phyloP scores from a whole-genome alignment of 2,113 vertebrate genomes.

The Myocastor coypus region DNA sequence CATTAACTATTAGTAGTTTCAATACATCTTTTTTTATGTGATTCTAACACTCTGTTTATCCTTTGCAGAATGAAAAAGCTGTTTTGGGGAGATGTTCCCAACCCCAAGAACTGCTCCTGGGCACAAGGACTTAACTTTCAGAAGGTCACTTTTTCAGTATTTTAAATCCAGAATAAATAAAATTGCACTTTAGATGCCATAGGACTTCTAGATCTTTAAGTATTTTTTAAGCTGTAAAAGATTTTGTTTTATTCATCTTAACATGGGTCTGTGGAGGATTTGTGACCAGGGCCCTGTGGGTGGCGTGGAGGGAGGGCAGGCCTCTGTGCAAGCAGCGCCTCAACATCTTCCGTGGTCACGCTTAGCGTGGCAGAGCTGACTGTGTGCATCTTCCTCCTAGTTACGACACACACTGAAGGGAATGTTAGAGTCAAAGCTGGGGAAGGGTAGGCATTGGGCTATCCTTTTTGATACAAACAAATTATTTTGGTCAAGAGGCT shows the following conservation, averaged over 20 bases:
- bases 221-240: slow-evolving; percentile 36
- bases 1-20: slow-evolving; percentile 3
- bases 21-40: neutral
- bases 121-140: slow-evolving; percentile 95
- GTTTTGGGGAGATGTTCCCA: slow-evolving; percentile 96
- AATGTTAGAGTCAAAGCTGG: neutral
- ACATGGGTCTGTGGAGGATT: neutral
- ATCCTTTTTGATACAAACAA: neutral
- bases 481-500: neutral
- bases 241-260: slow-evolving; percentile 34
- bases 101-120: slow-evolving; percentile 98
- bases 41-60: slow-evolving; percentile 27
- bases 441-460: neutral
- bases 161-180: slow-evolving; percentile 56
- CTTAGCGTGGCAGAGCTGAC: neutral
- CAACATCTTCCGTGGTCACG: neutral
- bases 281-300: neutral
- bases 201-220: slow-evolving; percentile 1
- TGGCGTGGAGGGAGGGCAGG: no score
- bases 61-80: slow-evolving; percentile 94
- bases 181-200: slow-evolving; percentile 13
- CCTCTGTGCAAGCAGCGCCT: no score
- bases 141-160: slow-evolving; percentile 88
- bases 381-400: neutral
- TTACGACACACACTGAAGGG: neutral